Conservation (phyloP, 2,888 invertebrate species). For the Volucella bombylans region DNA sequence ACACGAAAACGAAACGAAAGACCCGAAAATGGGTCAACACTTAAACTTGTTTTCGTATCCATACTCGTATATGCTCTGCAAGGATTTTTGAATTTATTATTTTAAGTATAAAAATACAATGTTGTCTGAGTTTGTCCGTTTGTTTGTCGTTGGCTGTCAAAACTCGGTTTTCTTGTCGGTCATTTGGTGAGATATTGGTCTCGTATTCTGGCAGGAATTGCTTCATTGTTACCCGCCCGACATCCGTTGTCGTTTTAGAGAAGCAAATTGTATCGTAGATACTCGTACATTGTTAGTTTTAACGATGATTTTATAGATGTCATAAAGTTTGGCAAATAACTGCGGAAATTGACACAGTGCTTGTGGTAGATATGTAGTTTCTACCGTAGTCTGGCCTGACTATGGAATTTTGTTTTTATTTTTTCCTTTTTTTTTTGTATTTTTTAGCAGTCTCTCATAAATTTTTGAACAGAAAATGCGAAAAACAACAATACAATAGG, state of each 20-base stretch:
- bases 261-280: constrained; percentile 19
- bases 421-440: not conserved
- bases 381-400: not conserved
- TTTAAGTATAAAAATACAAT: constrained; percentile 43
- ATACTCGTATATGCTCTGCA: constrained; percentile 1
- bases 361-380: constrained; percentile 12
- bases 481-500: too few species aligned
- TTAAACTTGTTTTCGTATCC: constrained; percentile 6
- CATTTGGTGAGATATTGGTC: constrained; percentile 7
- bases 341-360: constrained; percentile 10
- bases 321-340: constrained; percentile 32
- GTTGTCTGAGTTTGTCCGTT: constrained; percentile 4
- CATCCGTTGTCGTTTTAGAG: not conserved
- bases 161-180: constrained; percentile 8
- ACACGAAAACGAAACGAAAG: too few species aligned
- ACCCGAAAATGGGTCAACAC: constrained; percentile 36
- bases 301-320: constrained; percentile 45
- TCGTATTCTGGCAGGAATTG: constrained; percentile 18
- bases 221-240: constrained; percentile 16
- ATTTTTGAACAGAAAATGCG: too few species aligned
- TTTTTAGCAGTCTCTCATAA: not conserved
- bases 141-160: not conserved
- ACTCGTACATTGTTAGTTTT: constrained; percentile 39
- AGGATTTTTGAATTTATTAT: constrained; percentile 50
- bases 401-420: not conserved